Evolutionary conservation across 2,113 vertebrate genomes (phyloP), one percentile per base, ranked within the genome.

Genomic region (Notiomystis cincta): DNA sequence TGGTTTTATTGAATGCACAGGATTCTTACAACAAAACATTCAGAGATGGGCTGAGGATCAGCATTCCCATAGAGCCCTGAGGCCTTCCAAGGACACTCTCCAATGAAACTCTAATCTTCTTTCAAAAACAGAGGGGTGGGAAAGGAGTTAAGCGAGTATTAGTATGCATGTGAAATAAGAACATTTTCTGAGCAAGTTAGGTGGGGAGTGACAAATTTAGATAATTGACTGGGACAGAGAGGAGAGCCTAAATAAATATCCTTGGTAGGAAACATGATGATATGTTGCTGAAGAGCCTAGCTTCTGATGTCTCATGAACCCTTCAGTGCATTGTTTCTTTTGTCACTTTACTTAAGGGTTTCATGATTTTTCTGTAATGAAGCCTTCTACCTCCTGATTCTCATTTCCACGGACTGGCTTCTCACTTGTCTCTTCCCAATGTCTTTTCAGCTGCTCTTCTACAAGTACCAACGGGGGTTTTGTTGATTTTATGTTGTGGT

Each of bases 381-480:
- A 51, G 37, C 23, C n/a, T 61, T 89, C 33, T 82, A 14, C 25
- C 31, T 94, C 57, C 15, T 73, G 10, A 37, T 90, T 88, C 53
- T 54, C 11, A 58, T 66, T 92, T 83, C 71, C 12, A 83, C 27
- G 23, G 27, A 62, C 47, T 66, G 37, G 11, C 25, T 76, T 79
- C 69, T 84, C 54, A 60, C 30, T 70, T 83, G 9, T 72, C 7
- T 81, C 64, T 89, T 93, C 53, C 25, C 1, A 1, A 1, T 69
- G 25, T 56, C 9, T 65, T 71, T 70, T 72, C 57, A 78, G 18
- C 16, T 71, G 23, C 8, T 65, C 33, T 89, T 82, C 23, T 75
- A 47, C 23, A 75, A 22, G n/a, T 76, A 10, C 19, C 25, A 13
- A 23, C 15, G 3, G 0, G 7, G 1, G 0, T 15, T 62, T 62